Percentiles rank a stretch among this genome's conserved stretches.
Conservation (phyloP, 2,113 vertebrate species). For the Cacatua alba region DNA sequence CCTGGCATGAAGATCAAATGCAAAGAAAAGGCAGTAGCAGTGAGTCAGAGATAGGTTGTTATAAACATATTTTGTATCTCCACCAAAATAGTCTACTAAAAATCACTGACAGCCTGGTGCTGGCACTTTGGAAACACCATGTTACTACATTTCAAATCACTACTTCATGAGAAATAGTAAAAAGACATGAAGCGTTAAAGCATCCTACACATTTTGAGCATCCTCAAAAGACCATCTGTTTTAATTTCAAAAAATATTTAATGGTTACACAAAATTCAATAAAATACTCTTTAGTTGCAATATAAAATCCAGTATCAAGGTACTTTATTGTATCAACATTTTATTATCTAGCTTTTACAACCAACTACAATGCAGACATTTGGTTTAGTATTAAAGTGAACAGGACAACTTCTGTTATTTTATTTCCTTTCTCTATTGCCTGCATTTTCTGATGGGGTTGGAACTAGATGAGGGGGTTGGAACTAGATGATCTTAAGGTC, state of each 20-base stretch:
- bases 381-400: neutral
- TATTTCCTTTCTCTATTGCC: neutral
- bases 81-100: neutral
- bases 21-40: neutral
- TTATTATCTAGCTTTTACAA: neutral
- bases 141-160: neutral
- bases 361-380: neutral
- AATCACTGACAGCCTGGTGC: neutral
- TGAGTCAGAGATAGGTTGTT: fast-evolving
- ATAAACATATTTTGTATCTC: neutral
- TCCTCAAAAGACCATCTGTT: neutral
- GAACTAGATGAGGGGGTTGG: neutral
- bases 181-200: neutral
- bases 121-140: neutral
- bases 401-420: neutral
- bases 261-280: neutral
- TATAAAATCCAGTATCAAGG: neutral
- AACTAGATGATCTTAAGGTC: neutral
- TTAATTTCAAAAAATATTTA: neutral
- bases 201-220: neutral
- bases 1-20: neutral
- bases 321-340: neutral
- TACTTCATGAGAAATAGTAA: neutral
- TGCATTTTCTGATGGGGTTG: neutral
- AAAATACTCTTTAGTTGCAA: neutral